Evolutionary conservation across 2,888 invertebrate species (phyloP).

Genomic region (Eledona agricola): DNA sequence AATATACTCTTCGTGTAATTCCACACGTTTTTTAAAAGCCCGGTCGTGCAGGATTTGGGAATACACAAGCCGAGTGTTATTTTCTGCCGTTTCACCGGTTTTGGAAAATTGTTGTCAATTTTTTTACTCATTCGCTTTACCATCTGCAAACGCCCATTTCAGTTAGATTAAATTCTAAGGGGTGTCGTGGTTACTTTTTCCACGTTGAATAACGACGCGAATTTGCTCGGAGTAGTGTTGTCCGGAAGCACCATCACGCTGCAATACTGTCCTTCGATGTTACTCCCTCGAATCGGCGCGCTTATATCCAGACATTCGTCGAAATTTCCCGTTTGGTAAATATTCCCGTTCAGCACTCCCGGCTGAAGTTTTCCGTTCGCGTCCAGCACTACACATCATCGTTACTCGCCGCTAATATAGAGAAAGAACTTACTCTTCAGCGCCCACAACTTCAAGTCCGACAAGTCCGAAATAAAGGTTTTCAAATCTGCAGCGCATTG

Average conservation of each 20-base stretch:
- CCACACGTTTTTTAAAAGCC: no score
- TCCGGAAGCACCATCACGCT: background rate
- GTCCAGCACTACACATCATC: constrained; percentile 2
- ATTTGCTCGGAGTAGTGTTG: background rate
- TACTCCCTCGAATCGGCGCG: background rate
- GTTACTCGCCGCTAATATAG: background rate
- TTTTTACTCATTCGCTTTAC: no score
- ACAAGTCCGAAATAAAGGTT: background rate
- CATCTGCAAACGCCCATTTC: no score
- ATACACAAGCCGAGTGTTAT: no score
- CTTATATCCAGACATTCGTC: constrained; percentile 1
- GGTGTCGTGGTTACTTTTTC: no score
- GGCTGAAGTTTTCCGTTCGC: background rate
- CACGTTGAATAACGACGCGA: background rate
- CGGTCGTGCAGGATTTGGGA: no score
- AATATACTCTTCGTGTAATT: no score
- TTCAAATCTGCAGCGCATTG: background rate
- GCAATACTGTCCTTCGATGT: constrained; percentile 4
- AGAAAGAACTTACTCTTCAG: background rate
- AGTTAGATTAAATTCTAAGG: no score
- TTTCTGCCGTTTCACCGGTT: no score
- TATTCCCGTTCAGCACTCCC: constrained; percentile 2
- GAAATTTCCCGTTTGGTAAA: constrained; percentile 1
- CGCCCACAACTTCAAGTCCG: background rate
- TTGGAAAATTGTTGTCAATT: no score